Evolutionary conservation across 2,888 invertebrate genomes (phyloP).

Genomic region (Shargacucullia verbasci): DNA sequence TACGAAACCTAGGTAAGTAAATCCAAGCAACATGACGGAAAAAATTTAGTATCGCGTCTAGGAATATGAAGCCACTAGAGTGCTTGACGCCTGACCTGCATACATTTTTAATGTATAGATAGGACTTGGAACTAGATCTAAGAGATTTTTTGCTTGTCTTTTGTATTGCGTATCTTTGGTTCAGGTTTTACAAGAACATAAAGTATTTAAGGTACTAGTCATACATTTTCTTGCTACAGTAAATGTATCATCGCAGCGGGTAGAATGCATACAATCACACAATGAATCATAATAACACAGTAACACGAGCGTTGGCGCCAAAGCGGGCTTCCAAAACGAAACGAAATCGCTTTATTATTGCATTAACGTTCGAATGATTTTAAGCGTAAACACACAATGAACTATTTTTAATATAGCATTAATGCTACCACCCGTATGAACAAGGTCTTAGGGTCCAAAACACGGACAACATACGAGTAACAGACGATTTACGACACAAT

Average conservation of each 20-base stretch:
- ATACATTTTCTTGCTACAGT: slow-evolving; percentile 16
- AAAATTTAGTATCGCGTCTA: slow-evolving; percentile 25
- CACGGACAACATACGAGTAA: no score
- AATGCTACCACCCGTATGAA: no score
- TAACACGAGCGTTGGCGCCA: no score
- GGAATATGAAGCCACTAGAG: slow-evolving; percentile 19
- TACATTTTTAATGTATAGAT: slow-evolving; percentile 42
- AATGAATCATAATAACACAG: no score
- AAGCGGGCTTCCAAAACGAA: no score
- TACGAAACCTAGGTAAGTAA: slow-evolving; percentile 10
- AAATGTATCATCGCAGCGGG: slow-evolving; percentile 20
- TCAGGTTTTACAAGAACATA: slow-evolving; percentile 28
- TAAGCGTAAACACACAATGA: no score
- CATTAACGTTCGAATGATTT: no score
- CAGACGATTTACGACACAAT: no score
- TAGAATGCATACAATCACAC: slow-evolving; percentile 8
- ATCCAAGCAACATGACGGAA: slow-evolving; percentile 11
- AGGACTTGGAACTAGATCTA: slow-evolving; percentile 34
- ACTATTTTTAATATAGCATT: no score
- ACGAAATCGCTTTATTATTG: no score
- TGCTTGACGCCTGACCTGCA: slow-evolving; percentile 24
- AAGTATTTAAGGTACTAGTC: slow-evolving; percentile 21
- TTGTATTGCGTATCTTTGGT: slow-evolving; percentile 20
- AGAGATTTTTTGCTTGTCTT: slow-evolving; percentile 25
- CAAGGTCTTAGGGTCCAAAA: no score